Conservation (phyloP, 2,113 vertebrate genomes). For the Scolopax mira region DNA sequence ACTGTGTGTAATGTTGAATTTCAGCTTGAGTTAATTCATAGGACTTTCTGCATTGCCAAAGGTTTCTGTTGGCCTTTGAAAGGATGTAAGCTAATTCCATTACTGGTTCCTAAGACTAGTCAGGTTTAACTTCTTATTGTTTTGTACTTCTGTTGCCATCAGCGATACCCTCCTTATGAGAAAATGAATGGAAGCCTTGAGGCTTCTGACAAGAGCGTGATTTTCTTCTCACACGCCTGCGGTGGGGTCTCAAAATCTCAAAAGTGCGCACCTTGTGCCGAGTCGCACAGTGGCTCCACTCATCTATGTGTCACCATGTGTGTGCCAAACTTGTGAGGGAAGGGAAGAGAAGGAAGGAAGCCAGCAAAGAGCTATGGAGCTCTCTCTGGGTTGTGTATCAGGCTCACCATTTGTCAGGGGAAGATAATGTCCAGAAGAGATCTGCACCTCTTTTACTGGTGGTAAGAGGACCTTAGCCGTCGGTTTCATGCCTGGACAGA, state of each 20-base stretch:
- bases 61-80: background rate
- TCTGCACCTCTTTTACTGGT: background rate
- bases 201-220: accelerated
- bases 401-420: background rate
- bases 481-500: background rate
- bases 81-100: background rate
- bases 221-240: accelerated
- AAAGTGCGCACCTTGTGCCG: accelerated
- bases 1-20: background rate
- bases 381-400: background rate
- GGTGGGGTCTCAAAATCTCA: background rate
- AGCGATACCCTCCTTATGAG: background rate
- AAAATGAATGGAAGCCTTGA: background rate
- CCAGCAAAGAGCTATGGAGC: background rate
- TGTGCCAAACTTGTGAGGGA: background rate
- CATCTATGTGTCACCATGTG: accelerated
- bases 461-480: background rate
- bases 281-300: background rate
- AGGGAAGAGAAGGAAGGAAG: too few relatives aligned
- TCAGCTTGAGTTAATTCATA: background rate
- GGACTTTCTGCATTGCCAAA: background rate
- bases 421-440: background rate
- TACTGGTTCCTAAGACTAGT: background rate
- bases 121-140: background rate
- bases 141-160: background rate